A percentile compares a stretch with the other conserved stretches of the same genome.
These are phyloP conservation scores for Pogonus chalceus DNA, from an alignment of 1,140 invertebrate species.

Conservation along the genomic window DNA sequence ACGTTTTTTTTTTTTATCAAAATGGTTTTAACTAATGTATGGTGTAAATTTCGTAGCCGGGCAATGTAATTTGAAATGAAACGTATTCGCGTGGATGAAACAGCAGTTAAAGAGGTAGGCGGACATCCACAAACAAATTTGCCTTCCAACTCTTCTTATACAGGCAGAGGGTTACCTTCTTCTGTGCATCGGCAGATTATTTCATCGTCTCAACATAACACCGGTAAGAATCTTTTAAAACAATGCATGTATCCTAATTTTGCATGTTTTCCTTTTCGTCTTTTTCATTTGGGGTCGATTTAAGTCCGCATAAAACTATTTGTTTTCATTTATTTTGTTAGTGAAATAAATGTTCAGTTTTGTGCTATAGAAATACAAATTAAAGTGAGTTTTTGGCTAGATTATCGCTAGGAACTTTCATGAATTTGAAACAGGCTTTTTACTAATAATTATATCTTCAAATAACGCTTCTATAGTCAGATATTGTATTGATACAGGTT, in stretches of 20 bases:
- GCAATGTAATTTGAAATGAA: constrained; percentile 56
- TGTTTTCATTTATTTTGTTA: neutral
- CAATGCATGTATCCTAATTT: neutral
- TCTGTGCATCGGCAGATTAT: neutral
- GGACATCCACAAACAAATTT: constrained; percentile 10
- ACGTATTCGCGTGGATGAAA: constrained; percentile 50
- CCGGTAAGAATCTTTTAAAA: neutral
- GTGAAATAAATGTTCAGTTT: neutral
- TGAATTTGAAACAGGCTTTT: constrained; percentile 6
- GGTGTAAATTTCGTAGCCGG: constrained; percentile 31
- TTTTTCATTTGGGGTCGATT: no score
- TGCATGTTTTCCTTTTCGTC: no score
- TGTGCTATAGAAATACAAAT: neutral
- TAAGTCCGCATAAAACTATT: neutral
- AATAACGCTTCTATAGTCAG: constrained; percentile 30
- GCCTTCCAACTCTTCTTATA: neutral
- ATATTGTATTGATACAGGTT: no score
- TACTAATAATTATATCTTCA: neutral
- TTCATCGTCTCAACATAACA: neutral
- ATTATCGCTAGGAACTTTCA: neutral
- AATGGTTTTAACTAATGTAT: no score
- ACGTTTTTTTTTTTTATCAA: no score
- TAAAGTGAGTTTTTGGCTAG: neutral
- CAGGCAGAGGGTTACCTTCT: neutral
- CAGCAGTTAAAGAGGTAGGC: constrained; percentile 30